Percentiles rank a stretch among this genome's conserved stretches.
These are phyloP conservation scores for Pyrrhura leucotis DNA, from an alignment of 2,797 vertebrate species.

Conservation along the genomic window DNA sequence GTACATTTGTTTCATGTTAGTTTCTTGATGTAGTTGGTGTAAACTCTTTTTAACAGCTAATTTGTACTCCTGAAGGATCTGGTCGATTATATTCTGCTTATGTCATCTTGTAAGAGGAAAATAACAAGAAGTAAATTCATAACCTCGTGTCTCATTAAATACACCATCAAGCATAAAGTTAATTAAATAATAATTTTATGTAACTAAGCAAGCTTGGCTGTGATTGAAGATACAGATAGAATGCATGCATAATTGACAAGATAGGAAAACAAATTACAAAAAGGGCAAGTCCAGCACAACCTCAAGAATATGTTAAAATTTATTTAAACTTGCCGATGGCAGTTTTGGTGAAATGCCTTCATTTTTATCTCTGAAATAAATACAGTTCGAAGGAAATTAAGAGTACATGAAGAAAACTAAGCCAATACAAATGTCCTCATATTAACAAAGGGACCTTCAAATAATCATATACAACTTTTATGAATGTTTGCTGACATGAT, in stretches of 20 bases:
- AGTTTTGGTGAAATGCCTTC: neutral
- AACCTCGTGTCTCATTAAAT: neutral
- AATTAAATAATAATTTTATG: neutral
- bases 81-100: neutral
- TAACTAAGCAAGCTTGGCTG: neutral
- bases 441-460: neutral
- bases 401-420: neutral
- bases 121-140: neutral
- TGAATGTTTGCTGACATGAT: neutral
- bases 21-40: neutral
- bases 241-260: neutral
- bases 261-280: neutral
- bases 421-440: fast-evolving
- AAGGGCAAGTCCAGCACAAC: neutral
- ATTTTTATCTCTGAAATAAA: neutral
- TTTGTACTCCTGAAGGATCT: neutral
- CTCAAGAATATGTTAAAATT: neutral
- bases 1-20: neutral
- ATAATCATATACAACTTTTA: neutral
- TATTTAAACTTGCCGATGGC: neutral
- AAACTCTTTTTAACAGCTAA: neutral
- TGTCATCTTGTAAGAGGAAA: neutral
- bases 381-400: neutral
- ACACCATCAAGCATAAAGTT: neutral
- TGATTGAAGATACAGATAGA: neutral